A percentile compares a stretch with the other conserved stretches of the same genome.
phyloP scores from a whole-genome alignment of 2,888 invertebrate species.

The Drosophila sordidapex region DNA sequence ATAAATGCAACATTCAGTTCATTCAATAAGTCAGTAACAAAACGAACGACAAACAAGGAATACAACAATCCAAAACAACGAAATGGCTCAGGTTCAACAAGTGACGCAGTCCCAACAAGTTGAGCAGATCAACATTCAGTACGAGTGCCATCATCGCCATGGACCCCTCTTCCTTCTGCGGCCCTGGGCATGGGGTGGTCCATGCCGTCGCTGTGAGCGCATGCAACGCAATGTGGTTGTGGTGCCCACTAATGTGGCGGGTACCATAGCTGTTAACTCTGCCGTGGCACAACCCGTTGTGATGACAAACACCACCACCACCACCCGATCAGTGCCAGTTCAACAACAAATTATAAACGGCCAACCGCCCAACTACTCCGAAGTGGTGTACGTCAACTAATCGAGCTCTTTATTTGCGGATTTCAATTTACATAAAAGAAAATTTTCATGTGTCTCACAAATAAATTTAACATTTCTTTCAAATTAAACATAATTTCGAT shows the following conservation, averaged over 20 bases:
- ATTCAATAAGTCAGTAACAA: conserved; percentile 29
- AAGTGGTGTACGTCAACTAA: neutral
- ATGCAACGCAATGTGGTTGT: conserved; percentile 62
- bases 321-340: neutral
- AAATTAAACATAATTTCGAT: neutral
- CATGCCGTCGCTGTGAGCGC: conserved; percentile 70
- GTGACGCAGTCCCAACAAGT: conserved; percentile 41
- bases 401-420: neutral
- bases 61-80: neutral
- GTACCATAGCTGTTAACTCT: neutral
- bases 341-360: neutral
- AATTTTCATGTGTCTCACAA: neutral
- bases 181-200: conserved; percentile 62
- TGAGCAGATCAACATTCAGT: conserved; percentile 60
- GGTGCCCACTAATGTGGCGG: conserved; percentile 20
- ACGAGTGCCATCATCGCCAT: conserved; percentile 69
- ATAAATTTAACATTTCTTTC: neutral
- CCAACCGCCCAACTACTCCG: neutral
- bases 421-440: neutral
- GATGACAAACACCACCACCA: neutral
- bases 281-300: neutral
- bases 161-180: conserved; percentile 47
- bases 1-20: conserved; percentile 31
- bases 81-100: conserved; percentile 56
- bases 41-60: conserved; percentile 25